Evolutionary conservation across 2,113 vertebrate species (phyloP).

Genomic region (Xyrauchen texanus): DNA sequence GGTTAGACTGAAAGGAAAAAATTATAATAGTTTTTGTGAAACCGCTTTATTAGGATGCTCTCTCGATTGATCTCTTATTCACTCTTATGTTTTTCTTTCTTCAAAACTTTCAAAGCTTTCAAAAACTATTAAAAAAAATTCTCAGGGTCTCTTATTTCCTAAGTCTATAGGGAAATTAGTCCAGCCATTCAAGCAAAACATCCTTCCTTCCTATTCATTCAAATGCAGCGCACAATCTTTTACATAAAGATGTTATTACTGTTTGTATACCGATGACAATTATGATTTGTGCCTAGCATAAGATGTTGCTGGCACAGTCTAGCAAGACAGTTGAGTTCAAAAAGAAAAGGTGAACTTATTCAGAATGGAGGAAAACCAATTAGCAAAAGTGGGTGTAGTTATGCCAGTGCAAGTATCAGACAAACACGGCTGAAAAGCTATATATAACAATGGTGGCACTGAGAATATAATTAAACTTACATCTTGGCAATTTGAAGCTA

Average conservation of each 20-base stretch:
- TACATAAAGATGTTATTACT: conserved; percentile 10
- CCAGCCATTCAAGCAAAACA: conserved; percentile 32
- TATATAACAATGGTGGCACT: too few species aligned
- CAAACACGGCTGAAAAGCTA: too few species aligned
- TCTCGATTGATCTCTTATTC: background rate
- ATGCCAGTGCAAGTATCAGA: background rate
- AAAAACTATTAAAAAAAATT: background rate
- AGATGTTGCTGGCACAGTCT: conserved; percentile 10
- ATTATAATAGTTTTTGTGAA: background rate
- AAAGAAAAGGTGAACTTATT: background rate
- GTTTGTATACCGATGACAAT: background rate
- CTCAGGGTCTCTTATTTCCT: background rate
- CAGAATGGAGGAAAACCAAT: conserved; percentile 5
- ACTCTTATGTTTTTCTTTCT: background rate
- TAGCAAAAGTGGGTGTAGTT: background rate
- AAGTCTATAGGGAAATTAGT: conserved; percentile 37
- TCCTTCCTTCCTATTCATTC: background rate
- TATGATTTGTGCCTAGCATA: background rate
- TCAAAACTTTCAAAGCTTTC: background rate
- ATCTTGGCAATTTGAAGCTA: too few species aligned
- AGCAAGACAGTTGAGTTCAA: conserved; percentile 2
- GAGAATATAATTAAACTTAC: too few species aligned
- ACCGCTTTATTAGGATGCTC: background rate
- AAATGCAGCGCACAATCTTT: background rate
- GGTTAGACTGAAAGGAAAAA: background rate